Base-by-base conservation (phyloP, 2,113 vertebrate genomes). In the Lycocorax pyrrhopterus region DNA sequence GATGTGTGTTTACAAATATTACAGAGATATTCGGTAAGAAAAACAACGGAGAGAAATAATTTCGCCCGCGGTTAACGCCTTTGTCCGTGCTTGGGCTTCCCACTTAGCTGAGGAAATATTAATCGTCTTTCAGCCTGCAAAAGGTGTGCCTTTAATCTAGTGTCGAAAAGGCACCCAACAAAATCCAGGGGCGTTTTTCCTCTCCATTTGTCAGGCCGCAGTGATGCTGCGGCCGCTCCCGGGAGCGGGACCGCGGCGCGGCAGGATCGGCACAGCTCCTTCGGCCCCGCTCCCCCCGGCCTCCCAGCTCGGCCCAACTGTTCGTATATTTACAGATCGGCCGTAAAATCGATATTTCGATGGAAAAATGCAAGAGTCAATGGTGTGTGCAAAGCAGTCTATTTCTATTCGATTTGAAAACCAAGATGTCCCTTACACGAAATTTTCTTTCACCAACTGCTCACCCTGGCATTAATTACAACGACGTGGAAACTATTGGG, bases 391-490 rank as follows among this genome's bases (percentile, higher is more conserved):
- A 98, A 98, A 98, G 96, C 84, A 89, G 96, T 97, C 96, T 98
- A 97, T 98, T 98, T 98, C 97, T 98, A 97, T 98, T 98, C 97
- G 94, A 97, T 97, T 98, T 96, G 96, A 97, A 97, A 96, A 93
- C 96, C 97, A 97, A 98, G 96, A 98, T 98, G 98, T 97, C 96
- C 97, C 97, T 98, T 98, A 96, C 98, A 97, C 78, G 69, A 98
- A 98, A 98, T 98, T 98, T 98, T 98, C 98, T 97, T 97, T 97
- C 98, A 96, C 96, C 98, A 98, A 98, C 97, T 98, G 98, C 97
- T 98, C 97, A 95, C 97, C 90, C 96, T 98, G 97, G 98, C 98
- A 99, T 99, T 99, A 99, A 99, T 99, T 99, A 99, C 98, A 98
- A 98, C 97, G 97, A 98, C 95, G 97, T 96, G 97, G 96, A 98